Evolutionary conservation across 2,113 vertebrate species (phyloP).

Genomic region (Motacilla alba): DNA sequence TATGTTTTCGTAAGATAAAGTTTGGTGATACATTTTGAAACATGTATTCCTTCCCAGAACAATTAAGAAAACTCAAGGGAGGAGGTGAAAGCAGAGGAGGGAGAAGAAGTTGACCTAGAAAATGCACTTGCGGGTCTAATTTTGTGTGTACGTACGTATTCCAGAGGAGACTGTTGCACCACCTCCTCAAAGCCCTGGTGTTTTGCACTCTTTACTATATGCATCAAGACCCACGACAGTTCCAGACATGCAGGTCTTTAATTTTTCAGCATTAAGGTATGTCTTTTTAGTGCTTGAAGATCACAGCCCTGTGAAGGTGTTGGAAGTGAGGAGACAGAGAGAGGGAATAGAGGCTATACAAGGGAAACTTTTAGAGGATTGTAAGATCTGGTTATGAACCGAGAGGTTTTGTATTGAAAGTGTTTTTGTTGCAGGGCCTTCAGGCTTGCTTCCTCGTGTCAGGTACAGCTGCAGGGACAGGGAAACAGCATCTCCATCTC

Average conservation of each 20-base stretch:
- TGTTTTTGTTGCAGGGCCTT: neutral
- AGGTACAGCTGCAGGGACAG: neutral
- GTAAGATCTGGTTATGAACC: neutral
- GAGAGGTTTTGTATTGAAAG: neutral
- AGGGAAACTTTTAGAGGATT: neutral
- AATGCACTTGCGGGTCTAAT: neutral
- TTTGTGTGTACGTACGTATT: neutral
- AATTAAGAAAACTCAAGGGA: constrained; percentile 29
- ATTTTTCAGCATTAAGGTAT: neutral
- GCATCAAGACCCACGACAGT: neutral
- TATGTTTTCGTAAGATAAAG: neutral
- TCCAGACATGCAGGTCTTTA: neutral
- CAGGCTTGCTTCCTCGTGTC: neutral
- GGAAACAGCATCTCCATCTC: neutral
- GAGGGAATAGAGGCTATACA: neutral
- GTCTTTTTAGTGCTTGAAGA: neutral
- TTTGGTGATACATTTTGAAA: constrained; percentile 1
- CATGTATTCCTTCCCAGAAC: neutral
- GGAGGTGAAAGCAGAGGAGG: neutral
- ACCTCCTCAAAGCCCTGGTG: neutral
- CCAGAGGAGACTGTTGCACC: neutral
- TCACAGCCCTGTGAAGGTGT: neutral
- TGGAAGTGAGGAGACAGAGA: neutral
- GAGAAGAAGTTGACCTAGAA: constrained; percentile 38
- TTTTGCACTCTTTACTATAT: constrained; percentile 19